Percentiles rank a stretch among this genome's conserved stretches.
Conservation (phyloP, 2,888 invertebrate species). For the Gastracanthus pulcherrimus region DNA sequence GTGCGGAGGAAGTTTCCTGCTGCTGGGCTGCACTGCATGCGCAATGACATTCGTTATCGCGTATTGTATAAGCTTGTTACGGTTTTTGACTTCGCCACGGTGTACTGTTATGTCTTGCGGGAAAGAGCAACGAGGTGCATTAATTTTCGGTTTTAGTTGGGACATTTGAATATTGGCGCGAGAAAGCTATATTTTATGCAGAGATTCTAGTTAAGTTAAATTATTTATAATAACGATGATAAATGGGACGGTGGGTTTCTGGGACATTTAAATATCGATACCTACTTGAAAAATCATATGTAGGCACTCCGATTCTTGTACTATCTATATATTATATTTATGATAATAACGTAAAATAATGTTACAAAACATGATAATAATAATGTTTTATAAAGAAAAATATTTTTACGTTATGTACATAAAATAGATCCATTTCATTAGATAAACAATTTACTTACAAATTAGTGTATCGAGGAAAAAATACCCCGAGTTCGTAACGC, state of each 20-base stretch:
- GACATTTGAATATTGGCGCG: not conserved
- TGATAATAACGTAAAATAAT: too few species aligned
- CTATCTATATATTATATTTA: too few species aligned
- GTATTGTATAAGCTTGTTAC: constrained; percentile 29
- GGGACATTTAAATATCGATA: too few species aligned
- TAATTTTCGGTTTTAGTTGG: not conserved
- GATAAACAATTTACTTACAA: not conserved
- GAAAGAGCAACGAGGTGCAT: not conserved
- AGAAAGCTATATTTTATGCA: not conserved
- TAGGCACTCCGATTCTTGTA: too few species aligned
- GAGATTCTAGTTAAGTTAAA: too few species aligned
- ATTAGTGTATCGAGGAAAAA: not conserved
- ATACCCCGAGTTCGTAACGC: not conserved
- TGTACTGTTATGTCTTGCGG: constrained; percentile 32
- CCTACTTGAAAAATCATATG: too few species aligned
- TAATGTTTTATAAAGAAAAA: too few species aligned
- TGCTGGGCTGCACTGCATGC: not conserved
- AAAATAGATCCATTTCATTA: not conserved
- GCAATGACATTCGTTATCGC: constrained; percentile 44
- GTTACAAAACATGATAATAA: too few species aligned
- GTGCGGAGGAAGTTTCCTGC: not conserved
- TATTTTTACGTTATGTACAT: too few species aligned
- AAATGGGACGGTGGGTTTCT: too few species aligned
- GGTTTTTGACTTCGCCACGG: constrained; percentile 5
- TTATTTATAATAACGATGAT: too few species aligned